These are phyloP conservation scores for Exephanes ischioxanthus DNA, from an alignment of 2,888 invertebrate species.

Conservation along the genomic window DNA sequence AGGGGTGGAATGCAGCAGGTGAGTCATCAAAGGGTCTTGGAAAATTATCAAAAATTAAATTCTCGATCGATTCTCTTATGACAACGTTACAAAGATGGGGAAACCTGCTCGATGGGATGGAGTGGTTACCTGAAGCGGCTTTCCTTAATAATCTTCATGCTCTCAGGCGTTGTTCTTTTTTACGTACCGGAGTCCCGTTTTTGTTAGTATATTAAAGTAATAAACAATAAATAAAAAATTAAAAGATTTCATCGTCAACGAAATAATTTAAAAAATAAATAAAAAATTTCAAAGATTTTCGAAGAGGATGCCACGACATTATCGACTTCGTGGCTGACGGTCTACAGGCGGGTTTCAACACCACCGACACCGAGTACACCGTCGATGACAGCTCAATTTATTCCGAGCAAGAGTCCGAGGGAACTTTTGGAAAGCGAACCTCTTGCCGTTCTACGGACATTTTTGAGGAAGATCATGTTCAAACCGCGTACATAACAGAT, in stretches of 20 bases:
- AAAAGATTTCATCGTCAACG: not conserved
- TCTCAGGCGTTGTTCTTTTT: conserved; percentile 76
- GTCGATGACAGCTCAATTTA: conserved; percentile 45
- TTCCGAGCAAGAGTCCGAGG: conserved; percentile 35
- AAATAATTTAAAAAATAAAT: not conserved
- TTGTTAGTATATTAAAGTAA: conserved; percentile 73
- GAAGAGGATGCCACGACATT: conserved; percentile 73
- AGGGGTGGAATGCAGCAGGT: conserved; percentile 52
- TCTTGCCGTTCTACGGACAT: not conserved
- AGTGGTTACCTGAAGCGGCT: conserved; percentile 74
- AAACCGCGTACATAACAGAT: not conserved
- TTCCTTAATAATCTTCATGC: conserved; percentile 71
- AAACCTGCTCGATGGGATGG: conserved; percentile 70
- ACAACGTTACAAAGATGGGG: conserved; percentile 56
- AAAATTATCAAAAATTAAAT: not conserved
- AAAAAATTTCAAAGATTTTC: conserved; percentile 71
- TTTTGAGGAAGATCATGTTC: not conserved
- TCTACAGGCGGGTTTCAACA: conserved; percentile 73
- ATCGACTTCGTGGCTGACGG: conserved; percentile 77
- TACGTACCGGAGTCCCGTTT: conserved; percentile 79
- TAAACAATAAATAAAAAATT: not conserved
- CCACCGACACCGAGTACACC: conserved; percentile 56
- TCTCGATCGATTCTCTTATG: not conserved
- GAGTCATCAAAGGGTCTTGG: conserved; percentile 2
- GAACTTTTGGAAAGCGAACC: conserved; percentile 2